Evolutionary conservation across 2,113 vertebrate species (phyloP), one percentile per base, ranked within the genome.

Genomic region (Apus apus): DNA sequence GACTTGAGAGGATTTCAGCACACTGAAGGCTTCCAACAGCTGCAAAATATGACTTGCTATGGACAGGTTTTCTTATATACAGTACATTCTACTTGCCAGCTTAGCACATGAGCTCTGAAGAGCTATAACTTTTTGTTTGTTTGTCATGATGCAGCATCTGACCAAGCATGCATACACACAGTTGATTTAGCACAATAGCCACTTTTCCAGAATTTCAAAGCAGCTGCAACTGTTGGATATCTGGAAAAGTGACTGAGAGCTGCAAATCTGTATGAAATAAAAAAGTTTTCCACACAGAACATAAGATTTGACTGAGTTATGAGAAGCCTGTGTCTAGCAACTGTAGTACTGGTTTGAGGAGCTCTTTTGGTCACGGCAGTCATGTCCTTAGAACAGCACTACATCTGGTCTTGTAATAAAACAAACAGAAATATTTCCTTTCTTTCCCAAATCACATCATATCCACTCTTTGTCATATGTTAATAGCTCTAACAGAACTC

Each of bases 231-330:
- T 80, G 51, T 26, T 88, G 72, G 46, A 77, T 77, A 29, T 38
- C 85, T 71, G 60, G 56, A 93, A 86, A n/a, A 88, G 40, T 19
- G 48, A 73, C 73, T 11, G 54, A 68, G 85, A 72, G 36, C 36
- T 70, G 71, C 50, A 94, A 83, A 86, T 62, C 46, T 5, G 38
- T 38, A 74, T 62, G 56, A 88, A 90, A 84, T 64, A 4, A 0
- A 73, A 77, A 93, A 90, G 75, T 68, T 80, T 94, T 92, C 90
- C 90, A 83, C 22, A 43, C 15, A 66, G 88, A 85, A 84, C 15
- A 3, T 19, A 93, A 80, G 25, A 71, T 85, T 83, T 90, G 58
- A 80, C 25, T 80, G 54, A 83, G 27, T 74, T 80, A 71, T 34
- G 30, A 83, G 46, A 67, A 93, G 65, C 15, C 20, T 1, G 0